Evolutionary conservation across 2,113 vertebrate species (phyloP), one percentile per base, ranked within the genome.

Genomic region (Thalassoma bifasciatum): DNA sequence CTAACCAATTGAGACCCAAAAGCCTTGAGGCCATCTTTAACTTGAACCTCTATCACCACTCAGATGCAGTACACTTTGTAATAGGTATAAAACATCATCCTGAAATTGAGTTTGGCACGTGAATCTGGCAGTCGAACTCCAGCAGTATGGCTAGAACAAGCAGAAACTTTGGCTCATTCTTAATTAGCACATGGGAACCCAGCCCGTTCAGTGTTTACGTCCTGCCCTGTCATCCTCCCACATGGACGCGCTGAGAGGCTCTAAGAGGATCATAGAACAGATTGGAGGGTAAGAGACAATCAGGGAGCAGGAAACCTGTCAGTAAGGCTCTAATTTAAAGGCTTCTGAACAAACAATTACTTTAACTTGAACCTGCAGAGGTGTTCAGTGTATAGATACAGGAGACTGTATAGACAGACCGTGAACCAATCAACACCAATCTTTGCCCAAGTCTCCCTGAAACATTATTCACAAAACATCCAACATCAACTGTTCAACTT

Each of bases 231-330:
- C 78, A 79, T 85, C 70, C 66, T 68, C 72, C 66, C 58, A 62
- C 76, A 69, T 44, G 59, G 63, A 59, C 74, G 64, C 72, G 47
- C 66, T 66, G 51, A 54, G 75, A 72, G 73, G 83, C 87, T 92
- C 59, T 88, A 84, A 89, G 88, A 66, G 83, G 83, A 88, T 92
- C 59, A 89, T 86, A 89, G 88, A 66, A 82, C 46, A 81, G 37
- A 50, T 63, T 44, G 42, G 44, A 14, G 66, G 37, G 24, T 65
- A 86, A 63, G 83, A 78, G 72, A 56, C 85, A 84, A 71, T 90
- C 85, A 81, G 34, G 54, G 53, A 23, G 17, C 69, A 66, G 61
- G 74, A 85, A 72, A 85, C 61, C 60, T 51, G 60, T 78, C 62
- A 71, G 71, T 58, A 66, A 58, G 53, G 52, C 16, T 4, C 1